These are phyloP conservation scores for Peromyscus polionotus DNA, from an alignment of 2,113 vertebrate species.

Conservation along the genomic window DNA sequence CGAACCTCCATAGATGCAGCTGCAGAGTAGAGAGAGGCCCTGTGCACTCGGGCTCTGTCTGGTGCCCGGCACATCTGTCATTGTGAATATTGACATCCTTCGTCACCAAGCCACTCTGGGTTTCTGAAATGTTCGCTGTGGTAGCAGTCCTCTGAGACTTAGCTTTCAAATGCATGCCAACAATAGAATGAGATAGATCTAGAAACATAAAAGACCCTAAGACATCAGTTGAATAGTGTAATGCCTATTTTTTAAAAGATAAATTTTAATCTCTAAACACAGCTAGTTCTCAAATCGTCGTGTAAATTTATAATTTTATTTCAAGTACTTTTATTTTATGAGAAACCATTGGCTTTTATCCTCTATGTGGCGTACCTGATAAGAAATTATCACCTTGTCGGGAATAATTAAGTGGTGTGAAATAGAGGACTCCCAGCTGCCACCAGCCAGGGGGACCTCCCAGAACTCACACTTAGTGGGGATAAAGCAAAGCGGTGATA, in stretches of 20 bases:
- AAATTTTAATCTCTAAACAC: background rate
- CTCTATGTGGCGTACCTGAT: background rate
- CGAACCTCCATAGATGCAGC: background rate
- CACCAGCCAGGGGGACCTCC: background rate
- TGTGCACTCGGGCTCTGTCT: background rate
- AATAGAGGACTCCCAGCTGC: background rate
- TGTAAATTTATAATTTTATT: slow-evolving; percentile 5
- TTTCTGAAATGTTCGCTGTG: background rate
- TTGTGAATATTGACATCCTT: background rate
- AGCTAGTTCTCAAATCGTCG: background rate
- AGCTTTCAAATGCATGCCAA: background rate
- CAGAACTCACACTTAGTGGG: slow-evolving; percentile 40
- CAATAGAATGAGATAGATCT: slow-evolving; percentile 13
- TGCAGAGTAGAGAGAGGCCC: background rate
- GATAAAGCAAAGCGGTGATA: slow-evolving; percentile 10
- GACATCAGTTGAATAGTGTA: background rate
- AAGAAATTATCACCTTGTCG: slow-evolving; percentile 16
- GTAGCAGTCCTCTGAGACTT: background rate
- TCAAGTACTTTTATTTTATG: background rate
- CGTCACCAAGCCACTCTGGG: background rate
- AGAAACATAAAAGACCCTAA: background rate
- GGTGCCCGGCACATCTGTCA: background rate
- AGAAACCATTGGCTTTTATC: background rate
- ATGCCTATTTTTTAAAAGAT: background rate
- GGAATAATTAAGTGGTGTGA: background rate